Evolutionary conservation across 2,888 invertebrate genomes (phyloP), one percentile per base, ranked within the genome.

Genomic region (Caenorhabditis imperialis): DNA sequence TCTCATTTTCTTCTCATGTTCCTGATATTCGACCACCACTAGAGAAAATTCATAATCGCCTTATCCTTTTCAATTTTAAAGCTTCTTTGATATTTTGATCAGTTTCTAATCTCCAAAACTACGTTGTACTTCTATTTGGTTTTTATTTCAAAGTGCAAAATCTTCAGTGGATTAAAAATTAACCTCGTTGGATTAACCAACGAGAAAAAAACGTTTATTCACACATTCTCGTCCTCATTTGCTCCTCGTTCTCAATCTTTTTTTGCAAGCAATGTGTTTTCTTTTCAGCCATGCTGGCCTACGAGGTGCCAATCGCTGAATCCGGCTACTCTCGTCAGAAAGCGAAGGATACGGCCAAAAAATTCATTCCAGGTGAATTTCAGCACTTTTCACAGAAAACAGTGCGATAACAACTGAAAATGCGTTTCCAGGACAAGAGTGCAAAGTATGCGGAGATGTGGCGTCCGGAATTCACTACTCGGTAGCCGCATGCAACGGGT

Each of bases 391-490:
- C 12, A 35, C 8, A 10, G 8, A 12, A 35, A 10, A 35, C 35
- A 10, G 12, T 35, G 12, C 12, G 35, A 35, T 10, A 35, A 35
- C 35, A 8, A 40, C 7, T 16, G 18, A 40, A 40, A 40, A 8
- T 18, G 30, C 33, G 22, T 18, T 37, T 77, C 42, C 53, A 82
- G 83, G 83, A 6, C 74, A 79, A 18, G 57, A 69, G 16, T 85
- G 85, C 69, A 75, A 74, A 12, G 85, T 85, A 16, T 85, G 85
- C 50, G 82, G 81, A 5, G 85, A 85, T 54, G 77, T 76, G 12
- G 85, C 85, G 8, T 80, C 82, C 5, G 85, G 85, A 53, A 83
- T 84, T n/a, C 85, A 85, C 58, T 84, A 84, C 58, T 76, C 79
- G 10, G 82, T 81, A 37, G 67, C 81, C 10, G 73, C 78, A 18